Percentiles rank a stretch among this genome's conserved stretches.
These are phyloP conservation scores for Argyrosomus regius DNA, from an alignment of 2,797 vertebrate genomes.

Conservation along the genomic window DNA sequence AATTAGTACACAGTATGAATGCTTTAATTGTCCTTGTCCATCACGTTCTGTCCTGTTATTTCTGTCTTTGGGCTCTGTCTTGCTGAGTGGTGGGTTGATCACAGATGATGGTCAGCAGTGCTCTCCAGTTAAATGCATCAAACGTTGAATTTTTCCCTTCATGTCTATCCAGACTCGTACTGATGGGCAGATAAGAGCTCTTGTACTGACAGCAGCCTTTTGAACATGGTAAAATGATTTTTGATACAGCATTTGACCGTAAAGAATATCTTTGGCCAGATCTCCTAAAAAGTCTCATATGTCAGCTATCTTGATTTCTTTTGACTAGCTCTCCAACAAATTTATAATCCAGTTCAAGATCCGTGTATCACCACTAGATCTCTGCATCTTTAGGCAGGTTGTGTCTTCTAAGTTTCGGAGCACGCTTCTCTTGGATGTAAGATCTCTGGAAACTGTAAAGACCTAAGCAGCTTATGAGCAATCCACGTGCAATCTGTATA, in stretches of 20 bases:
- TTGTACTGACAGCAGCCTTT: constrained; percentile 35
- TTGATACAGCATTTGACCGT: constrained; percentile 18
- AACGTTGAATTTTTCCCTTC: constrained; percentile 13
- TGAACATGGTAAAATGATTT: constrained; percentile 27
- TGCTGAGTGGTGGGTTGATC: constrained; percentile 25
- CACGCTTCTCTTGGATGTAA: background rate
- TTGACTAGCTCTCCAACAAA: background rate
- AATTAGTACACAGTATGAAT: constrained; percentile 28
- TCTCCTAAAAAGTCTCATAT: constrained; percentile 17
- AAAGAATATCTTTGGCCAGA: background rate
- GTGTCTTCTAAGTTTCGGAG: too few species aligned
- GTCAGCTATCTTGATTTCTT: background rate
- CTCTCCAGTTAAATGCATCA: constrained; percentile 38
- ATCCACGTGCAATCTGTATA: background rate
- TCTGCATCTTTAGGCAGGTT: background rate
- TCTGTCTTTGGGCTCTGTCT: constrained; percentile 10
- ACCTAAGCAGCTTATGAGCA: background rate
- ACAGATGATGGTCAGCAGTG: constrained; percentile 36
- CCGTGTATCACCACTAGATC: background rate
- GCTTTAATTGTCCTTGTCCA: constrained; percentile 58
- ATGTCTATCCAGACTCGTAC: constrained; percentile 6
- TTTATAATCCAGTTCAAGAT: constrained; percentile 7
- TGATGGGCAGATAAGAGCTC: constrained; percentile 27
- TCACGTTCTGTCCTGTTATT: constrained; percentile 33
- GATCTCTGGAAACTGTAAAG: background rate